These are phyloP conservation scores for Hylia prasina DNA, from an alignment of 2,113 vertebrate species.

Conservation along the genomic window DNA sequence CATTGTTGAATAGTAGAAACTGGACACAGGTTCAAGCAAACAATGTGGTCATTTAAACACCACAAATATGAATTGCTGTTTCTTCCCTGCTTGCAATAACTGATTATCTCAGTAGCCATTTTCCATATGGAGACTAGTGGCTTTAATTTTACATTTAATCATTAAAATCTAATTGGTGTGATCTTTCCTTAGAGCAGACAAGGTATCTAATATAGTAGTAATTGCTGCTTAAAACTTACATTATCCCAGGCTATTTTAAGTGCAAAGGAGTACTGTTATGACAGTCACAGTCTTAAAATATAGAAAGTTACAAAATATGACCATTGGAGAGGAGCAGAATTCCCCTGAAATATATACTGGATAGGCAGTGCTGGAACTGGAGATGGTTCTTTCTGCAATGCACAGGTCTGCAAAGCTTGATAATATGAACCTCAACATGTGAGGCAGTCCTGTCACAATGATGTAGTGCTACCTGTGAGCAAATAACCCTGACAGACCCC, in stretches of 20 bases:
- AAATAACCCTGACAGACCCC: background rate
- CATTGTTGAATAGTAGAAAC: background rate
- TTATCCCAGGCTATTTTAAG: background rate
- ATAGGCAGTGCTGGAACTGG: background rate
- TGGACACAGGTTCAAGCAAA: background rate
- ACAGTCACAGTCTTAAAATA: background rate
- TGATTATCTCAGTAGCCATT: background rate
- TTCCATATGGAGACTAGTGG: background rate
- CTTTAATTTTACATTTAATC: background rate
- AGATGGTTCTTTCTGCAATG: fast-evolving
- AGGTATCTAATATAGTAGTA: background rate
- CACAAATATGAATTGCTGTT: background rate
- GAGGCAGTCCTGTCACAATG: background rate
- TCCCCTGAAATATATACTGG: background rate
- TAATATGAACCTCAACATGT: background rate
- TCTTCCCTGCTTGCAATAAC: background rate
- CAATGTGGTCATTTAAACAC: background rate
- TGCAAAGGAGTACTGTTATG: background rate
- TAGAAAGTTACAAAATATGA: background rate
- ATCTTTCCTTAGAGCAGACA: background rate
- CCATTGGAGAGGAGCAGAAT: background rate
- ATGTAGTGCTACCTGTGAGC: background rate
- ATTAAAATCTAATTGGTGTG: background rate
- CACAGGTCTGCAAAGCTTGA: background rate
- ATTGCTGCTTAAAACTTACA: background rate